phyloP scores from a whole-genome alignment of 2,888 invertebrate species.

The Sarcophaga caerulescens region DNA sequence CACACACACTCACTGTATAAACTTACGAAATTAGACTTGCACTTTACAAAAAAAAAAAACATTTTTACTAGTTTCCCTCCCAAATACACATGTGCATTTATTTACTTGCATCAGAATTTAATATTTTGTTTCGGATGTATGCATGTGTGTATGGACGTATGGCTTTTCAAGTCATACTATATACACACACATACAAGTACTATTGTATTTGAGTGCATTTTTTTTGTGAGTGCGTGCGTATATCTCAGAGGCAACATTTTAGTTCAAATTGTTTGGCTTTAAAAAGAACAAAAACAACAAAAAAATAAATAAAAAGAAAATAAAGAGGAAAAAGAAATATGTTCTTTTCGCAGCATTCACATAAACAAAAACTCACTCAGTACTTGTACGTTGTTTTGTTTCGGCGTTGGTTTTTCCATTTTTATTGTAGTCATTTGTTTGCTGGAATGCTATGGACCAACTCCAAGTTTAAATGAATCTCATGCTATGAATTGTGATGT shows the following conservation, averaged over 20 bases:
- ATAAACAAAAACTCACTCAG: constrained; percentile 19
- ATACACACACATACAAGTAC: too few species aligned
- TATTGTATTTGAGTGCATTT: not conserved
- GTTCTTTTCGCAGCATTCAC: constrained; percentile 5
- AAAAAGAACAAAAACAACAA: constrained; percentile 30
- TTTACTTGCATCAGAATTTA: constrained; percentile 14
- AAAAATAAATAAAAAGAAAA: not conserved
- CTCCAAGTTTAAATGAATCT: constrained; percentile 57
- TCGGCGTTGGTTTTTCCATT: not conserved
- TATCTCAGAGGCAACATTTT: constrained; percentile 54
- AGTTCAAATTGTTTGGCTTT: constrained; percentile 46
- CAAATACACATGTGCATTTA: constrained; percentile 10
- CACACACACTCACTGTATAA: not conserved
- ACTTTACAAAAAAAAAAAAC: not conserved
- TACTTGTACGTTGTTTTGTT: constrained; percentile 20
- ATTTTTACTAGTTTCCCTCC: not conserved
- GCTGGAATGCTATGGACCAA: constrained; percentile 35
- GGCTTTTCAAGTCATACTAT: not conserved
- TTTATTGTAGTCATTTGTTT: constrained; percentile 20
- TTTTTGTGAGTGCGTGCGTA: not conserved
- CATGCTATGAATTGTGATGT: constrained; percentile 40
- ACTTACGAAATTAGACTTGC: not conserved
- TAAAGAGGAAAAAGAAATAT: too few species aligned
- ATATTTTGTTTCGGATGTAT: not conserved
- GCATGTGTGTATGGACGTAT: constrained; percentile 20